Percentiles rank a stretch among this genome's conserved stretches.
These are phyloP conservation scores for Capreolus pygargus DNA, from an alignment of 2,113 vertebrate genomes.

Conservation along the genomic window DNA sequence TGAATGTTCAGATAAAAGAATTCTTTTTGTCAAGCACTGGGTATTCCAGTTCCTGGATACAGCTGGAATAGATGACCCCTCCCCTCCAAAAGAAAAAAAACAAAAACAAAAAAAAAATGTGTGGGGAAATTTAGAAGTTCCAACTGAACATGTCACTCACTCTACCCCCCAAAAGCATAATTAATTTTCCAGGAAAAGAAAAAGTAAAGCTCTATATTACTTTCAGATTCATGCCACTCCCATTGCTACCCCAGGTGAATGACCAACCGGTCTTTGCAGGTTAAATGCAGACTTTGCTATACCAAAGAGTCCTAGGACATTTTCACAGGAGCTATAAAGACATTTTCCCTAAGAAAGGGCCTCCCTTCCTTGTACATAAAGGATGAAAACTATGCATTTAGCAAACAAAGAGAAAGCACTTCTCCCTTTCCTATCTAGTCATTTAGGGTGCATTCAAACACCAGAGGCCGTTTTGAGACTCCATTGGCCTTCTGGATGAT, in stretches of 20 bases:
- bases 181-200: slow-evolving; percentile 71
- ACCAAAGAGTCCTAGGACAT: slow-evolving; percentile 85
- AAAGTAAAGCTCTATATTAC: background rate
- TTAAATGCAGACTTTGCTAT: slow-evolving; percentile 75
- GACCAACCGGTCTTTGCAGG: slow-evolving; percentile 49
- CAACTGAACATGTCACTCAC: slow-evolving; percentile 53
- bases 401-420: slow-evolving; percentile 98
- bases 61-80: background rate
- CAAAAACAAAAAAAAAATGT: slow-evolving; percentile 56
- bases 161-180: slow-evolving; percentile 45
- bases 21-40: slow-evolving; percentile 2
- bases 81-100: background rate
- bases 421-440: slow-evolving; percentile 82
- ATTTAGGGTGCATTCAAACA: slow-evolving; percentile 85
- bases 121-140: slow-evolving; percentile 46
- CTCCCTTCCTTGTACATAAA: slow-evolving; percentile 82
- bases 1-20: slow-evolving; percentile 19
- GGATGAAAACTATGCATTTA: slow-evolving; percentile 93
- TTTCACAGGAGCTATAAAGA: slow-evolving; percentile 73
- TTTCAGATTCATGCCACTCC: slow-evolving; percentile 8
- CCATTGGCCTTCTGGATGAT: slow-evolving; percentile 87
- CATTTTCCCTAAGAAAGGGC: slow-evolving; percentile 58
- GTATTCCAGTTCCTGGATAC: background rate
- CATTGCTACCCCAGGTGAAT: slow-evolving; percentile 52
- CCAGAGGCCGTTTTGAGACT: slow-evolving; percentile 80